Base-by-base conservation (phyloP, 2,888 invertebrate genomes). In the Crematogaster levior region DNA sequence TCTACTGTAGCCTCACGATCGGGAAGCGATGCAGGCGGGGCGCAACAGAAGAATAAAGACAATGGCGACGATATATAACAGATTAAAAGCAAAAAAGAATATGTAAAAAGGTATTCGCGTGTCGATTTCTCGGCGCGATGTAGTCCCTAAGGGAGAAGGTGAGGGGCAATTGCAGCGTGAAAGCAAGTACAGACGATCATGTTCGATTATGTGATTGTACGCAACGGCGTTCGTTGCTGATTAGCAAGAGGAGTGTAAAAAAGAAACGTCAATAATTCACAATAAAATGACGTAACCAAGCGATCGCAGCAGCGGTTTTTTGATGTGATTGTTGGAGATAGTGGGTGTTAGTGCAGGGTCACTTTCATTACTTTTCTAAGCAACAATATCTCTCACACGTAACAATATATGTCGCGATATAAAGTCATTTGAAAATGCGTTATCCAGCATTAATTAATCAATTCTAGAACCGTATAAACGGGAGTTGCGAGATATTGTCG, bases 151-250 rank as follows among this genome's bases (percentile, higher is more conserved):
- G 83, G 66, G 53, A 84, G 85, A 83, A 73, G 73, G 82, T 80
- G 82, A 84, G 82, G 77, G 84, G 79, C 83, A 77, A 83, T 66
- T 83, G 56, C 72, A 79, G 73, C 63, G 63, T 84, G 53, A 81
- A 82, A 82, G 83, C 72, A 72, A 58, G 56, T 72, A 73, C 10
- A 51, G 37, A 73, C 24, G 60, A 15, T 34, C 27, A 53, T 40
- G 40, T 18, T 66, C 10, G 58, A 46, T 68, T 81, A 15, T 37
- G 34, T 15, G 53, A 81, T 63, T 46, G 7, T 43, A 63, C 24
- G 60, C 43, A 51, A 74, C 74, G 63, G 18, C 48, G 4, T 9
- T 37, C 37, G 63, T 37, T 12, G 18, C 53, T 27, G 56, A 40
- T 30, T 43, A 53, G 30, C 30, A 40, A 12, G 51, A 30, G 21